Percentiles rank a stretch among this genome's conserved stretches.
phyloP scores from a whole-genome alignment of 2,888 invertebrate species.

The Plemyria rubiginata region DNA sequence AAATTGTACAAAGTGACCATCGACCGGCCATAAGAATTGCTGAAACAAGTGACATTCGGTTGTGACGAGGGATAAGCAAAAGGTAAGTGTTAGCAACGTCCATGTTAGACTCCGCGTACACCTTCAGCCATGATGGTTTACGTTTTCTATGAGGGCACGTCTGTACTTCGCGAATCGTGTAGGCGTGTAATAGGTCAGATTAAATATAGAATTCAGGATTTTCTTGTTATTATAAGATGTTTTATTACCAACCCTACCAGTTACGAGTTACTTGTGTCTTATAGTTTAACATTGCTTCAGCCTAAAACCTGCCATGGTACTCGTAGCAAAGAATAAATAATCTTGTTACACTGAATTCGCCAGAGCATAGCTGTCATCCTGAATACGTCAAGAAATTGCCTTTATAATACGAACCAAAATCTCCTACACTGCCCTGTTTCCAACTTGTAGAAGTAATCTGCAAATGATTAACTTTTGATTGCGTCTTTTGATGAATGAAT shows the following conservation, averaged over 20 bases:
- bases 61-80: conserved; percentile 46
- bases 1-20: conserved; percentile 74
- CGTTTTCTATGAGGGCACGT: conserved; percentile 37
- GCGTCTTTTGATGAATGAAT: not conserved
- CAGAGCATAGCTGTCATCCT: not conserved
- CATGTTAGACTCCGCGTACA: conserved; percentile 10
- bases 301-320: not conserved
- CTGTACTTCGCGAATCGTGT: conserved; percentile 31
- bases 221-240: not conserved
- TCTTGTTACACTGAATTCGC: not conserved
- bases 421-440: not conserved
- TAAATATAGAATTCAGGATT: conserved; percentile 23
- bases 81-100: conserved; percentile 55
- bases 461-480: not conserved
- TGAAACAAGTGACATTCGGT: conserved; percentile 45
- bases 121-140: conserved; percentile 45
- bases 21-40: conserved; percentile 47
- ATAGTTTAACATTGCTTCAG: not conserved
- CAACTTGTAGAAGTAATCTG: not conserved
- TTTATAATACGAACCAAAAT: not conserved
- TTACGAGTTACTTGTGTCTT: not conserved
- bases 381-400: not conserved
- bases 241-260: not conserved
- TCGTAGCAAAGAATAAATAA: not conserved
- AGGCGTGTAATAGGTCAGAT: conserved; percentile 37